Evolutionary conservation across 2,797 vertebrate species (phyloP), one percentile per base, ranked within the genome.

Genomic region (Sebastes taczanowskii): DNA sequence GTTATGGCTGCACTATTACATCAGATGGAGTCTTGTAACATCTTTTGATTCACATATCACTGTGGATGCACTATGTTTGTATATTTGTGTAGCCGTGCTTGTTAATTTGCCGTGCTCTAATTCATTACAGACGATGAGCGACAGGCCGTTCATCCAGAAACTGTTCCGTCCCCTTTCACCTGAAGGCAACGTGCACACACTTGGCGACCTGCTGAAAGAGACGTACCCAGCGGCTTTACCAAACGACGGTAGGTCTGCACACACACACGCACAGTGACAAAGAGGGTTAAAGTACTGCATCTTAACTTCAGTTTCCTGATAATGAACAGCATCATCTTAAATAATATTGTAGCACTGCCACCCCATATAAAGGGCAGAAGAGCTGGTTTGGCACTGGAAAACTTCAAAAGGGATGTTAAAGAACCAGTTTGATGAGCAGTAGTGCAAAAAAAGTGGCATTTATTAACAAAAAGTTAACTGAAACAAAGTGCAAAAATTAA

Each of bases 71-170:
- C 22, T 29, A 3, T 38, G 20, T 71, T 53, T 74, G 3, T 70
- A 1, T 22, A 5, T 46, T 29, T 71, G 29, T 49, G n/a, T 63
- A 32, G 5, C 14, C 55, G 11, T 46, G 6, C n/a, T 30, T 72
- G 35, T 52, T 78, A 2, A 74, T 73, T 86, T 82, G 5, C 22
- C 9, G 4, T 58, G 10, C 25, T 90, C 18, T 72, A 1, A 25
- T 84, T 83, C 34, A 2, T 77, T 89, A 2, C 93, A 99, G 98
- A 96, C 97, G 11, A 96, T 94, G 52, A 97, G 96, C 74, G 97
- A 99, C 80, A 94, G 97, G 77, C 98, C 98, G 55, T 99, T 99
- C 94, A 97, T 99, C 94, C 98, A 99, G 95, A 99, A 97, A 89
- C 95, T 97, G 25, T 99, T 99, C 94, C 98, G 98, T 34, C 98